Base-by-base conservation (phyloP, 2,888 invertebrate species). In the Sepioteuthis lessoniana region DNA sequence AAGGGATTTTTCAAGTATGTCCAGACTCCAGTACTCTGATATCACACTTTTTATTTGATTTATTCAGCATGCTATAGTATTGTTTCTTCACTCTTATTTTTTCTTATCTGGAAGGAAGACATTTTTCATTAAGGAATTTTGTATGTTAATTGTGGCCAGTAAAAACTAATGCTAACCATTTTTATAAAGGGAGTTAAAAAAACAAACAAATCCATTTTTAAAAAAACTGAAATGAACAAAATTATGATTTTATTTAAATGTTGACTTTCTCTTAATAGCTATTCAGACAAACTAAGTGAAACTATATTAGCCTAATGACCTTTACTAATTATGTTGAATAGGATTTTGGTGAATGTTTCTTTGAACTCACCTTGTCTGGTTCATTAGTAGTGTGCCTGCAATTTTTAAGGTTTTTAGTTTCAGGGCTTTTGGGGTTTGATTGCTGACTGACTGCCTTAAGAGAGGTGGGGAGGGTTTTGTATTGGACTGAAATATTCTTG, bases 401-500 rank as follows among this genome's bases (percentile, higher is more conserved):
- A 55, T 7, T 55, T 55, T 55, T 21, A 21, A 25, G 60, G 60
- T 60, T 31, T 25, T 5, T 60, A 31, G 31, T 28, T 60, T 60
- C 60, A 31, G 60, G 60, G 31, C 60, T 60, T 76, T n/a, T 35
- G n/a, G 76, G 76, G 76, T 76, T 76, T n/a, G n/a, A 35, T 76
- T 35, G 76, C 76, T n/a, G 76, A 76, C 76, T 76, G 76, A 76
- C 76, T 76, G 76, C 76, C 76, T 76, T 76, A 76, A n/a, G n/a
- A 76, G 76, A 76, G 8, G 19, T 16, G 21, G 25, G 28, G n/a
- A 35, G 76, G 76, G 25, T 3, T n/a, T 0, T 19, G 10, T n/a
- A n/a, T 35, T 76, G 76, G n/a, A 76, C 35, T 76, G n/a, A n/a
- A n/a, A n/a, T 13, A 13, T n/a, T 35, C 76, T 76, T 76, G 76